Conservation (phyloP, 2,888 invertebrate species). For the Chalcosyrphus nemorum region DNA sequence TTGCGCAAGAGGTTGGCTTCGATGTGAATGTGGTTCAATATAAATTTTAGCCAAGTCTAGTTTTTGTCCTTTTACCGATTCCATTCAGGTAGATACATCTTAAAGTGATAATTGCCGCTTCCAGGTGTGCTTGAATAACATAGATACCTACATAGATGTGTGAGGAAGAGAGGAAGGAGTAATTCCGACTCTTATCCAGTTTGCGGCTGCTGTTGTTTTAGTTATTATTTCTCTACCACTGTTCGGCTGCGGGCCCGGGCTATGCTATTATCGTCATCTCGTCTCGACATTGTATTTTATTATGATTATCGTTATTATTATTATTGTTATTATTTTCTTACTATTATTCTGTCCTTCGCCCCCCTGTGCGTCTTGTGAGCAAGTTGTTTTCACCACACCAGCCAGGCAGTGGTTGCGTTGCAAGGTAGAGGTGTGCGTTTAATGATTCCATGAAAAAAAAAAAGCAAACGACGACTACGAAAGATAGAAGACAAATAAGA, state of each 20-base stretch:
- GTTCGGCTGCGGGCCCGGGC: not conserved
- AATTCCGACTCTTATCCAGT: slow-evolving; percentile 19
- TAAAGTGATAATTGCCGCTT: slow-evolving; percentile 49
- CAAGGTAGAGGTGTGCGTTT: slow-evolving; percentile 24
- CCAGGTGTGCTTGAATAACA: too few relatives aligned
- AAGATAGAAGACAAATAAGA: slow-evolving; percentile 50
- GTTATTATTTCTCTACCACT: slow-evolving; percentile 10
- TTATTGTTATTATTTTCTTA: slow-evolving; percentile 62
- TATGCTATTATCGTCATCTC: slow-evolving; percentile 54
- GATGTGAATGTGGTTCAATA: not conserved
- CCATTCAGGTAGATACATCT: slow-evolving; percentile 14
- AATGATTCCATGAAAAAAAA: slow-evolving; percentile 39
- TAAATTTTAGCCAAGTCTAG: not conserved
- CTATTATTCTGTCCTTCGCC: slow-evolving; percentile 29
- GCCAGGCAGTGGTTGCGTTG: too few relatives aligned
- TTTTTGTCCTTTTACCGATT: slow-evolving; percentile 11
- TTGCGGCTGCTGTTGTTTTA: slow-evolving; percentile 27
- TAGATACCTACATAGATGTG: too few relatives aligned
- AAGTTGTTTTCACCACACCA: slow-evolving; percentile 31
- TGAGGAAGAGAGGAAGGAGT: slow-evolving; percentile 5
- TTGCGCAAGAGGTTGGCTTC: slow-evolving; percentile 6
- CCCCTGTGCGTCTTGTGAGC: not conserved
- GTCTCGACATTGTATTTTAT: slow-evolving; percentile 69
- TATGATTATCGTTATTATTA: slow-evolving; percentile 68
- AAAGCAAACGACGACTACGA: slow-evolving; percentile 51